Percentiles rank a stretch among this genome's conserved stretches.
Evolutionary conservation across 2,797 vertebrate species (phyloP).

Genomic region (Vireo griseus): DNA sequence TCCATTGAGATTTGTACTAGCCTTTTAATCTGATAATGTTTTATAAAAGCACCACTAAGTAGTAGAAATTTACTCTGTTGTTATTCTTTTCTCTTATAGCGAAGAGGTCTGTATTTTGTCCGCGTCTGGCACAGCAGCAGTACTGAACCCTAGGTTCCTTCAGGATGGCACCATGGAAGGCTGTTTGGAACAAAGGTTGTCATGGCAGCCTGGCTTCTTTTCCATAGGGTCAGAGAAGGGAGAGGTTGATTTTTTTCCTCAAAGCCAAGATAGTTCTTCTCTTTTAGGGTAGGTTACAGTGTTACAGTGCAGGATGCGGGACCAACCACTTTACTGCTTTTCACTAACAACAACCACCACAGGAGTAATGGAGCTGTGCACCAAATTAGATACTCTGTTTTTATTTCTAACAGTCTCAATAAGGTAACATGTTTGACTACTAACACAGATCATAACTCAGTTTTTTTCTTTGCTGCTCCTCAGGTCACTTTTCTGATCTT

Average conservation of each 20-base stretch:
- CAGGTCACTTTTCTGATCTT: slow-evolving; percentile 42
- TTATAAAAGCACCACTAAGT: background rate
- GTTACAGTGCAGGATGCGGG: slow-evolving; percentile 61
- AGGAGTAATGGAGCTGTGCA: slow-evolving; percentile 59
- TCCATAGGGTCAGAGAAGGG: slow-evolving; percentile 81
- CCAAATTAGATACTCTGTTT: slow-evolving; percentile 46
- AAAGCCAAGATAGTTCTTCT: slow-evolving; percentile 77
- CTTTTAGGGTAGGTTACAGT: slow-evolving; percentile 77
- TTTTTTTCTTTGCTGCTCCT: slow-evolving; percentile 10
- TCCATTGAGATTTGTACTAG: background rate
- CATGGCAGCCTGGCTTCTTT: slow-evolving; percentile 78
- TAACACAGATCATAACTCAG: slow-evolving; percentile 36
- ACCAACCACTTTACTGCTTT: slow-evolving; percentile 63
- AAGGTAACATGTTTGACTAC: slow-evolving; percentile 65
- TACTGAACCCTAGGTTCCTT: slow-evolving; percentile 93
- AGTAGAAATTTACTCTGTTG: slow-evolving; percentile 9
- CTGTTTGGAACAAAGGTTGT: slow-evolving; percentile 93
- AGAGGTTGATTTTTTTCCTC: slow-evolving; percentile 78
- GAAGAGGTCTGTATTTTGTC: slow-evolving; percentile 99
- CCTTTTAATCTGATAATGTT: background rate
- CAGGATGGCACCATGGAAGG: slow-evolving; percentile 91
- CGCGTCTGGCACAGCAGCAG: slow-evolving; percentile 93
- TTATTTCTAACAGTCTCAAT: slow-evolving; percentile 60
- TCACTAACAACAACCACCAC: slow-evolving; percentile 64
- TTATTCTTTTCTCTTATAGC: slow-evolving; percentile 75